Percentiles rank a stretch among this genome's conserved stretches.
These are phyloP conservation scores for Carposina sasakii DNA, from an alignment of 1,140 invertebrate species.

Conservation along the genomic window DNA sequence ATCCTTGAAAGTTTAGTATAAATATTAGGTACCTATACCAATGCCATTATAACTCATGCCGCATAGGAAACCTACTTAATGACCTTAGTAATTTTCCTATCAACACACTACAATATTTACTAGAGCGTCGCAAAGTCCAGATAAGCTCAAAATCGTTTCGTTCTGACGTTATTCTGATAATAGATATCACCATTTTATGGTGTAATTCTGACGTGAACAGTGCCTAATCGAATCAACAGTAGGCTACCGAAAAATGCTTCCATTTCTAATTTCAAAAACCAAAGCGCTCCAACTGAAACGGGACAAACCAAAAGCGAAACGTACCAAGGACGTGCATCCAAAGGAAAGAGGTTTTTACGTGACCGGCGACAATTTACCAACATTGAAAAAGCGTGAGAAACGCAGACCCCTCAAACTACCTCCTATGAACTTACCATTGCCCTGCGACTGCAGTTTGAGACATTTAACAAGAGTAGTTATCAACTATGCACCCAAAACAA, in stretches of 20 bases:
- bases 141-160: conserved; percentile 9
- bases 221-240: background rate
- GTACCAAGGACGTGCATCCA: conserved; percentile 24
- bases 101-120: conserved; percentile 29
- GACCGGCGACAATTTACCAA: conserved; percentile 30
- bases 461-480: conserved; percentile 55
- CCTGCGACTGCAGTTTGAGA: conserved; percentile 46
- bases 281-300: conserved; percentile 46
- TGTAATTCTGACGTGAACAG: no score
- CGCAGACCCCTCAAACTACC: conserved; percentile 30
- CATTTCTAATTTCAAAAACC: conserved; percentile 51
- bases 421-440: conserved; percentile 14
- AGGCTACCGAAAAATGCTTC: conserved; percentile 35
- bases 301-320: conserved; percentile 31
- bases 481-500: conserved; percentile 44
- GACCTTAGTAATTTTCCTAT: conserved; percentile 20
- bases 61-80: no score
- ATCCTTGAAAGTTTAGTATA: no score
- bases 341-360: conserved; percentile 21
- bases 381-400: conserved; percentile 29
- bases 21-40: no score
- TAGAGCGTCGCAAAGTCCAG: conserved; percentile 30
- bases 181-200: no score
- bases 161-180: conserved; percentile 25
- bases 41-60: no score